Percentiles rank a stretch among this genome's conserved stretches.
Conservation (phyloP, 2,113 vertebrate genomes). For the Scartelaos histophorus region DNA sequence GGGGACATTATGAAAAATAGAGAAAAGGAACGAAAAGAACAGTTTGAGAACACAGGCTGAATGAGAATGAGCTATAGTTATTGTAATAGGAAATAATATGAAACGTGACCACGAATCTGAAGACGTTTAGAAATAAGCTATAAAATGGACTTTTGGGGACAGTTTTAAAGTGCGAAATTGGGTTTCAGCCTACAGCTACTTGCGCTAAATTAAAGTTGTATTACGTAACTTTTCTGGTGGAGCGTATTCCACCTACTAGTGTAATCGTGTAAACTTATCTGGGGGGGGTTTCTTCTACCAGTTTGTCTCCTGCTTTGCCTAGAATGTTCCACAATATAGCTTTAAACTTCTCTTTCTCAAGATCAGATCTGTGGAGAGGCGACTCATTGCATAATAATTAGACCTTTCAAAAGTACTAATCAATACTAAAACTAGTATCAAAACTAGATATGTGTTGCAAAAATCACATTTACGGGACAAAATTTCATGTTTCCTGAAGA, state of each 20-base stretch:
- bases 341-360: no score
- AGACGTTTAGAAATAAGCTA: conserved; percentile 33
- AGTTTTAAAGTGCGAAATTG: conserved; percentile 15
- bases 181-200: background rate
- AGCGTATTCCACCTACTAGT: background rate
- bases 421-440: no score
- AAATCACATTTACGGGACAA: no score
- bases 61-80: conserved; percentile 52
- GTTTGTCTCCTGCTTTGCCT: background rate
- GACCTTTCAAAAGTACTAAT: no score
- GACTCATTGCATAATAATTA: no score
- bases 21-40: conserved; percentile 46
- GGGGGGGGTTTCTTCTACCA: no score
- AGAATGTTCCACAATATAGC: no score
- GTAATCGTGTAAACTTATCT: no score
- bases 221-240: background rate
- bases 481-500: no score
- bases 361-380: no score
- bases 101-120: conserved; percentile 8
- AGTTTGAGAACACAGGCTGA: conserved; percentile 47
- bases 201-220: background rate
- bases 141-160: conserved; percentile 14
- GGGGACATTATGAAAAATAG: conserved; percentile 44
- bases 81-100: conserved; percentile 21
- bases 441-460: no score